phyloP scores from a whole-genome alignment of 92 coral and sea anemone species.

The Chrysogorgia sp. region DNA sequence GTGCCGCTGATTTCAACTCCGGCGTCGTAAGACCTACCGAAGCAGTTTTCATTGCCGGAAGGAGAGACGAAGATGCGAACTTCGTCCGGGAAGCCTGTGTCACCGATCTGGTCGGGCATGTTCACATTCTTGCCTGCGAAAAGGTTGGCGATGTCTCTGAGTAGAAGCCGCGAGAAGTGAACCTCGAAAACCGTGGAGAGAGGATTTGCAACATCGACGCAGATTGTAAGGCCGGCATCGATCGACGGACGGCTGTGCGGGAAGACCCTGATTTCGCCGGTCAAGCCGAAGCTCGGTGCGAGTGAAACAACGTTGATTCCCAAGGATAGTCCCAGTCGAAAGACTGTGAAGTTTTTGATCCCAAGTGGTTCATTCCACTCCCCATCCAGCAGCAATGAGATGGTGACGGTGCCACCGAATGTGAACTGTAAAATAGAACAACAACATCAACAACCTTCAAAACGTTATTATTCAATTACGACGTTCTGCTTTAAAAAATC shows the following conservation, averaged over 20 bases:
- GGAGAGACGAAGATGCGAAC: constrained; percentile 12
- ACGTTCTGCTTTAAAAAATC: too few relatives aligned
- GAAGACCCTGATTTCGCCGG: constrained; percentile 18
- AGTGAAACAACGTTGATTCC: constrained; percentile 16
- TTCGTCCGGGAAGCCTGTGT: constrained; percentile 22
- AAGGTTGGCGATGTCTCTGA: constrained; percentile 9
- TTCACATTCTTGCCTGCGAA: not conserved
- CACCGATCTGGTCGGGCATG: not conserved
- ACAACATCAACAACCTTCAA: too few relatives aligned
- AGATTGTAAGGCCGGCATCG: constrained; percentile 13
- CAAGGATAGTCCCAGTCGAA: constrained; percentile 6
- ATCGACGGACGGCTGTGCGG: not conserved
- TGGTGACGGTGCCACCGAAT: constrained; percentile 19
- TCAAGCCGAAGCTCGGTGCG: constrained; percentile 20
- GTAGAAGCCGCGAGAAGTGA: constrained; percentile 25
- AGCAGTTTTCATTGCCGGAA: not conserved
- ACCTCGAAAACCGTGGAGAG: constrained; percentile 9
- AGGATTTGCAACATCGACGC: constrained; percentile 2
- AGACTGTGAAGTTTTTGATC: not conserved
- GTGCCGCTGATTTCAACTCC: constrained; percentile 26
- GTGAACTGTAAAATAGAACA: constrained; percentile 2
- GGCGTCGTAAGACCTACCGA: constrained; percentile 6
- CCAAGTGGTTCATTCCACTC: constrained; percentile 11
- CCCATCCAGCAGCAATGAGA: constrained; percentile 24
- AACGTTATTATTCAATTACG: too few relatives aligned